phyloP scores from a whole-genome alignment of 2,797 vertebrate species.

The Peromyscus nudipes region DNA sequence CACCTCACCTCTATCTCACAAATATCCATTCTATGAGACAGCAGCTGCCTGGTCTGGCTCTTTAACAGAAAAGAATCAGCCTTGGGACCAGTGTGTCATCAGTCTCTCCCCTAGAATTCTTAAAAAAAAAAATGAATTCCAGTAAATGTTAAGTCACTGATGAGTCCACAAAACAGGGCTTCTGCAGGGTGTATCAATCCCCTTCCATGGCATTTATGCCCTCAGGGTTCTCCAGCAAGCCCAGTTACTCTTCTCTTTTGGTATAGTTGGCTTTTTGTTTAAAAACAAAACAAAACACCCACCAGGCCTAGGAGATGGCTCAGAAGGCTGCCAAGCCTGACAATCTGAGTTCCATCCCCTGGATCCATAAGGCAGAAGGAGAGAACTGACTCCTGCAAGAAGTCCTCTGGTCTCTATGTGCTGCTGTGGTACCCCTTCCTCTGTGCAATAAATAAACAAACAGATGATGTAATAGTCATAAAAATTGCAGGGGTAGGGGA shows the following conservation, averaged over 20 bases:
- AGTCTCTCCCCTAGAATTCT: background rate
- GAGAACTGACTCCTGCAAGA: background rate
- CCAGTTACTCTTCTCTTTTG: background rate
- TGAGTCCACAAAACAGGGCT: background rate
- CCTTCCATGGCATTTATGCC: background rate
- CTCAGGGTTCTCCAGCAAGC: background rate
- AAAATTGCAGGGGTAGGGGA: background rate
- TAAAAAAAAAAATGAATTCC: background rate
- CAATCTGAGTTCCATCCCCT: too few relatives aligned
- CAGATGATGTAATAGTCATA: background rate
- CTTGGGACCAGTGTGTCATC: background rate
- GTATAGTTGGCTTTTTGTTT: conserved; percentile 16
- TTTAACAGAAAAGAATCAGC: background rate
- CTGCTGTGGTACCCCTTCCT: too few relatives aligned
- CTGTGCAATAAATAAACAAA: background rate
- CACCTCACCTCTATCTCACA: background rate
- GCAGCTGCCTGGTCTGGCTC: background rate
- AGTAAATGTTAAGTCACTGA: background rate
- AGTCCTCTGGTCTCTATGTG: background rate
- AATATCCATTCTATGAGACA: background rate
- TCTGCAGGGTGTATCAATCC: background rate
- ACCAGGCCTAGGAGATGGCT: background rate
- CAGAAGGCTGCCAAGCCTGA: background rate
- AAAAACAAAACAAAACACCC: background rate
- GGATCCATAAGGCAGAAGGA: background rate